A percentile compares a stretch with the other conserved stretches of the same genome.
Evolutionary conservation across 2,113 vertebrate species (phyloP).

Genomic region (Vimba vimba): DNA sequence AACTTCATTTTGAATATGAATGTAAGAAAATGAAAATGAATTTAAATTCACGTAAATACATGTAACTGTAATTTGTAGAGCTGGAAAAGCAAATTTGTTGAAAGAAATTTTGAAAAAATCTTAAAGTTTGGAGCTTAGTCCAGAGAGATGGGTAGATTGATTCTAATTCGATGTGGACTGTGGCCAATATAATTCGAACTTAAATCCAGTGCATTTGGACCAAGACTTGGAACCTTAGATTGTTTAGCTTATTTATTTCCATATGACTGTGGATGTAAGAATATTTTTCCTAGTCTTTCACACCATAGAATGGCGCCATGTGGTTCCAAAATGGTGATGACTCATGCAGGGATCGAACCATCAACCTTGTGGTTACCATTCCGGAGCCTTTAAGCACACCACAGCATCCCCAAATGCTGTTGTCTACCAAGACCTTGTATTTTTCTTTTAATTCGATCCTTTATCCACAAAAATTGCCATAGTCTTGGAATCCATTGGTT

Average conservation of each 20-base stretch:
- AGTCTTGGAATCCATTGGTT: not conserved
- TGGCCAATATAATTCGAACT: not conserved
- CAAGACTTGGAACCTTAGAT: not conserved
- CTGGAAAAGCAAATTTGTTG: not conserved
- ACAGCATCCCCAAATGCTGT: not conserved
- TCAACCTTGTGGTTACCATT: not conserved
- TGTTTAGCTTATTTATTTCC: not conserved
- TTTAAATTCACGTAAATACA: not conserved
- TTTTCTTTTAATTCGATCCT: not conserved
- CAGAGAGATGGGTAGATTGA: not conserved
- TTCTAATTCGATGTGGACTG: not conserved
- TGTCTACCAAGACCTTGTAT: not conserved
- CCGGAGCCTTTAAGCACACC: constrained; percentile 2
- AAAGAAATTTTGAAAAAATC: not conserved
- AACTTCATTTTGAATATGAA: not conserved
- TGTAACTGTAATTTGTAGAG: not conserved
- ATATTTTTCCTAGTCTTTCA: not conserved
- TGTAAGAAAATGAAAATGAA: not conserved
- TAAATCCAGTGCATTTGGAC: not conserved
- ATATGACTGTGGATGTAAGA: not conserved
- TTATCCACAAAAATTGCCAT: not conserved
- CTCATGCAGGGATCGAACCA: not conserved
- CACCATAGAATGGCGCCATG: not conserved
- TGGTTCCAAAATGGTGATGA: not conserved
- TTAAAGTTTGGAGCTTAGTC: not conserved